Evolutionary conservation across 2,888 invertebrate genomes (phyloP), one percentile per base, ranked within the genome.

Genomic region (Platycheirus rosarum): DNA sequence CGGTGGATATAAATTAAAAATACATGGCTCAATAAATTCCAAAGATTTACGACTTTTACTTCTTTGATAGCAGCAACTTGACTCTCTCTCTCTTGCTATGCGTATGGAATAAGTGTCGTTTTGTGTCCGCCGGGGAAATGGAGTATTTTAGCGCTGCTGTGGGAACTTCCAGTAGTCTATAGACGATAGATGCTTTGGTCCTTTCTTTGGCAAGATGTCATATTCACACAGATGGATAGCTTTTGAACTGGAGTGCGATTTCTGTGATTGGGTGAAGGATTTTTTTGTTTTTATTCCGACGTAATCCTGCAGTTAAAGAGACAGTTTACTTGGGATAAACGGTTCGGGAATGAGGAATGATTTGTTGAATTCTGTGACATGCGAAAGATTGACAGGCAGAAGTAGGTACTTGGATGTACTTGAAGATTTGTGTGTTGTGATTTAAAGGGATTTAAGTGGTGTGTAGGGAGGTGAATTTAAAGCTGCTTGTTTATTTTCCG

Each of bases 1-100:
- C 62, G 49, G 60, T 70, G 79, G 85, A 82, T 82, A 85, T 85
- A 86, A 85, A 86, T 85, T 85, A 85, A 85, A 86, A 85, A 85
- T 85, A 86, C 85, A 85, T 86, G 85, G 85, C 84, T 85, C 85
- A 86, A 86, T 86, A 86, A 85, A 85, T 86, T 86, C 73, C 68
- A 75, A 77, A 85, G 85, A 86, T 86, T 86, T 86, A 86, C 85
- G 84, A 77, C 82, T 84, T 69, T 32, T 73, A 82, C 85, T 85
- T 68, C 63, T 60, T 74, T 74, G 68, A 51, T 65, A 53, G 51
- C n/a, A n/a, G n/a, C n/a, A n/a, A n/a, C n/a, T n/a, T n/a, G n/a
- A n/a, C 77, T 23, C 37, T 55, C n/a, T n/a, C n/a, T n/a, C n/a
- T n/a, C n/a, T n/a, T n/a, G n/a, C 66, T 68, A 48, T 42, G 51